These are phyloP conservation scores for Phanerotoma sp. DNA, from an alignment of 2,888 invertebrate genomes.

Conservation along the genomic window DNA sequence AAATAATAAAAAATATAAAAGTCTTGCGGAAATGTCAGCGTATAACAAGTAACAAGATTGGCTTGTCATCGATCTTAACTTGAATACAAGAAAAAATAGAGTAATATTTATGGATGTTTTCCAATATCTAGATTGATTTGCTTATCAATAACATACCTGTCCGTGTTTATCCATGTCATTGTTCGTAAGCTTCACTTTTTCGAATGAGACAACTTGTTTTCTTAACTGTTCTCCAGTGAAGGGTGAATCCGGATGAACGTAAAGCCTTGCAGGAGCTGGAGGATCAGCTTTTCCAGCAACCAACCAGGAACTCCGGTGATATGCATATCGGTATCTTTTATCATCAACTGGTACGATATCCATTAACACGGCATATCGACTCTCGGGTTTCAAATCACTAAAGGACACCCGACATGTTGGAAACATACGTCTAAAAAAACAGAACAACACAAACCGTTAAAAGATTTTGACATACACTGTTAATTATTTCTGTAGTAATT, in stretches of 20 bases:
- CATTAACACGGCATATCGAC: slow-evolving; percentile 72
- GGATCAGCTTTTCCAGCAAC: slow-evolving; percentile 82
- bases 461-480: no score
- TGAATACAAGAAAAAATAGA: slow-evolving; percentile 5
- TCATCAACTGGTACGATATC: slow-evolving; percentile 81
- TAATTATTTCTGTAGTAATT: no score
- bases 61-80: slow-evolving; percentile 46
- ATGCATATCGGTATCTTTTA: slow-evolving; percentile 78
- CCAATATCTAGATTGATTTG: not conserved
- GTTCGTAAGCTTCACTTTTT: slow-evolving; percentile 82
- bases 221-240: slow-evolving; percentile 75
- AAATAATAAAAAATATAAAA: no score
- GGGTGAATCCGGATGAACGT: slow-evolving; percentile 80
- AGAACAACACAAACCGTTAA: slow-evolving; percentile 7
- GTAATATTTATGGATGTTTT: no score
- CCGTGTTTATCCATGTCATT: slow-evolving; percentile 79
- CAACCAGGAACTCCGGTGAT: slow-evolving; percentile 80
- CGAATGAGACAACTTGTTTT: slow-evolving; percentile 79
- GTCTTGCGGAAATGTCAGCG: slow-evolving; percentile 7
- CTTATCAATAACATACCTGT: slow-evolving; percentile 60
- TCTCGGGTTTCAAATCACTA: slow-evolving; percentile 67
- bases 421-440: slow-evolving; percentile 74
- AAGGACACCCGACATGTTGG: slow-evolving; percentile 77
- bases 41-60: slow-evolving; percentile 37
- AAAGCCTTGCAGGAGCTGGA: slow-evolving; percentile 70